phyloP scores from a whole-genome alignment of 2,888 invertebrate species.

The Drosophila eohydei region DNA sequence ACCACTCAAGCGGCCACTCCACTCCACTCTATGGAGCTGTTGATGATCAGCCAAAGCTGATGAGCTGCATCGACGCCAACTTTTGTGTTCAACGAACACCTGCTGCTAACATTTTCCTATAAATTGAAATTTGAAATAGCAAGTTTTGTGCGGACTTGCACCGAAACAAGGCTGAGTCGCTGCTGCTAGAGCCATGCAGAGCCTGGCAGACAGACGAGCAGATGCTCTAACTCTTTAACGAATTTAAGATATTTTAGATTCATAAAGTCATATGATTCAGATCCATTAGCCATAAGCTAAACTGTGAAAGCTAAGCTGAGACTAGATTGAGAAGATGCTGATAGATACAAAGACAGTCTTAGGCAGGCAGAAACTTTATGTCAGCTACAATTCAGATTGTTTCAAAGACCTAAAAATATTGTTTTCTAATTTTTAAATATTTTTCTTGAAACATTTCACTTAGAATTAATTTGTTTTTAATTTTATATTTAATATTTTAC shows the following conservation, averaged over 20 bases:
- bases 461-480: no score
- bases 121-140: conserved; percentile 73
- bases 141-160: conserved; percentile 53
- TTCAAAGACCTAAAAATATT: no score
- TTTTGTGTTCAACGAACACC: conserved; percentile 60
- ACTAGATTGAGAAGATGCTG: no score
- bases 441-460: no score
- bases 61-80: conserved; percentile 52
- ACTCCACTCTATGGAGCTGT: conserved; percentile 30
- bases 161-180: conserved; percentile 45
- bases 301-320: no score
- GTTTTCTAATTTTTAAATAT: no score
- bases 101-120: conserved; percentile 76
- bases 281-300: neutral
- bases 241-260: neutral
- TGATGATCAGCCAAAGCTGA: conserved; percentile 63
- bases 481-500: neutral
- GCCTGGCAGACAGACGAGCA: neutral
- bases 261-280: neutral
- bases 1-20: conserved; percentile 33
- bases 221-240: conserved; percentile 26
- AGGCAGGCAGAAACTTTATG: no score
- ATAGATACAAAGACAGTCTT: no score
- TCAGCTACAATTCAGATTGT: no score
- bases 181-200: neutral